Evolutionary conservation across 2,888 invertebrate genomes (phyloP), one percentile per base, ranked within the genome.

Genomic region (Trisateles emortualis): DNA sequence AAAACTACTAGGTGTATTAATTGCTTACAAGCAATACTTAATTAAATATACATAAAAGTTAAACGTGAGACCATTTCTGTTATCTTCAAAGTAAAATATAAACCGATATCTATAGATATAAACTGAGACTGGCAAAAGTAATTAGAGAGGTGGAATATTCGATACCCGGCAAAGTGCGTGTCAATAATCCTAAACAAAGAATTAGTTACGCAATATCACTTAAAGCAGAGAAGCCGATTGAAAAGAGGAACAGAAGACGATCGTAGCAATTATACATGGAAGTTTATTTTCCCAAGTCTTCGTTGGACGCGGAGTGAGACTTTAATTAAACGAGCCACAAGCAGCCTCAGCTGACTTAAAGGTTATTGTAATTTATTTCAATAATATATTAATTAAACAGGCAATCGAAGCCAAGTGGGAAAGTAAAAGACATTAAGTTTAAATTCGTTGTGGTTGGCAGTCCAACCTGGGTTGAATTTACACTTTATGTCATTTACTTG

Each of bases 291-390:
- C 59, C 46, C 56, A 60, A n/a, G 64, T 45, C 62, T 63, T 62
- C 57, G 42, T 48, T 50, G 32, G 68, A 69, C 63, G 66, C 44
- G 24, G 44, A 60, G 52, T 51, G 55, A 59, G 22, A 48, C 60
- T 57, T 72, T 71, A 72, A 74, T 74, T 72, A 72, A 74, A 73
- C 48, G 59, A 52, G 57, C 62, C 50, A 38, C 67, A 62, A 35
- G 64, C 64, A 65, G 52, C 57, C 63, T 61, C 52, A 38, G 53
- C 55, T 58, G 69, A 66, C 66, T 60, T 51, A 64, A 52, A 68
- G 70, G 67, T 76, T 73, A 72, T 66, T 64, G 64, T 68, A 67
- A 72, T 72, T 74, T 65, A 61, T 59, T 60, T 60, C 50, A 58
- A 52, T 63, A 52, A 52, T 55, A 52, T 66, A 62, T 67, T 63